phyloP scores from a whole-genome alignment of 1,140 invertebrate species.

The Macrobrachium rosenbergii region DNA sequence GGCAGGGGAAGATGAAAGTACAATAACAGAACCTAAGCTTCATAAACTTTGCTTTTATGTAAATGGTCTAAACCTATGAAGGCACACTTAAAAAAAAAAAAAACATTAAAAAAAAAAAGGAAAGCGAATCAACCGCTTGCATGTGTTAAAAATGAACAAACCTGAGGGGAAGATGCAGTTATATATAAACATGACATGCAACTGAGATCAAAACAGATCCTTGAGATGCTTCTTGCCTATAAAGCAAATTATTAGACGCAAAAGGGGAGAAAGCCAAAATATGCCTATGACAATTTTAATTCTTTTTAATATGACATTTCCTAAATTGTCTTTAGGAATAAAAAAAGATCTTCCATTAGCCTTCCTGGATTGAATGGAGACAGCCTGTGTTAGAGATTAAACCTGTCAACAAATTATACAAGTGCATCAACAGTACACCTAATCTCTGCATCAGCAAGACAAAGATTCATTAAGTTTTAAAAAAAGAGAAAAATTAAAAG shows the following conservation, averaged over 20 bases:
- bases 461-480: conserved; percentile 20
- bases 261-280: conserved; percentile 28
- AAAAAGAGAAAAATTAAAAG: conserved; percentile 5
- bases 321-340: conserved; percentile 12
- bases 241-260: conserved; percentile 49
- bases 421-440: too few species aligned
- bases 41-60: not conserved
- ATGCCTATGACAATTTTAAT: not conserved
- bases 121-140: not conserved
- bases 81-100: too few species aligned
- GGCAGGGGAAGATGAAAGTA: not conserved
- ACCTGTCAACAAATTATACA: conserved; percentile 12
- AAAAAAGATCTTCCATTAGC: conserved; percentile 49
- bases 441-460: conserved; percentile 29
- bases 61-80: not conserved
- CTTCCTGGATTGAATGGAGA: conserved; percentile 62
- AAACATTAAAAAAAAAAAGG: not conserved
- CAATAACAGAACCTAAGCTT: not conserved
- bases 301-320: conserved; percentile 2
- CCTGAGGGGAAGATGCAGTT: conserved; percentile 39
- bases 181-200: conserved; percentile 23
- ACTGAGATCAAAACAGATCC: conserved; percentile 31
- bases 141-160: conserved; percentile 20
- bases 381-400: conserved; percentile 51
- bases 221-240: conserved; percentile 37